Percentiles rank a stretch among this genome's conserved stretches.
Evolutionary conservation across 2,113 vertebrate genomes (phyloP).

Genomic region (Crotalus viridis): DNA sequence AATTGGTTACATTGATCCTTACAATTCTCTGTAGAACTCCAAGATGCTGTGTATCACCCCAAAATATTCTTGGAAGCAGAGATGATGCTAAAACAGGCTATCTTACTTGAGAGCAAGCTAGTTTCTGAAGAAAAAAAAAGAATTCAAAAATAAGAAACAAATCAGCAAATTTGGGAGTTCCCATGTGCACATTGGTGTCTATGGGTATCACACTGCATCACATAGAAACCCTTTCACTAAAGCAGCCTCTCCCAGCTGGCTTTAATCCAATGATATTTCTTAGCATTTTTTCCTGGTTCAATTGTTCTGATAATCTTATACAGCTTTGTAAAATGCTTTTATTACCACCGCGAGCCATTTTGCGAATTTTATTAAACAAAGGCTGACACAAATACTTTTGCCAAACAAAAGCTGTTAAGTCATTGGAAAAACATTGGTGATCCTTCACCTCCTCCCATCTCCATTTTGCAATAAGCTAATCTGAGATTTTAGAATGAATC

Average conservation of each 20-base stretch:
- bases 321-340: not conserved
- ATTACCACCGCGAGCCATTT: not conserved
- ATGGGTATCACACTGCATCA: not conserved
- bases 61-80: not conserved
- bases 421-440: not conserved
- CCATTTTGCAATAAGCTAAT: not conserved
- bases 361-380: not conserved
- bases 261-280: not conserved
- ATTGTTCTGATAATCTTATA: not conserved
- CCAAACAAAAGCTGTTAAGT: not conserved
- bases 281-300: not conserved
- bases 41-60: not conserved
- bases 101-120: not conserved
- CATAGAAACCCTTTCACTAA: not conserved
- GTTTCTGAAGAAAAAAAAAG: not conserved
- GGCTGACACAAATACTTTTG: not conserved
- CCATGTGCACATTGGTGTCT: not conserved
- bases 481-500: not conserved
- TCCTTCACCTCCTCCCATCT: not conserved
- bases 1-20: not conserved
- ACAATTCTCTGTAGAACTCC: not conserved
- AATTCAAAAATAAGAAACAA: not conserved
- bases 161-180: not conserved
- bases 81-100: not conserved
- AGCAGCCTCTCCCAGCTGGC: not conserved